Percentiles rank a stretch among this genome's conserved stretches.
These are phyloP conservation scores for Sycobia sp. DNA, from an alignment of 1,140 invertebrate genomes.

Conservation along the genomic window DNA sequence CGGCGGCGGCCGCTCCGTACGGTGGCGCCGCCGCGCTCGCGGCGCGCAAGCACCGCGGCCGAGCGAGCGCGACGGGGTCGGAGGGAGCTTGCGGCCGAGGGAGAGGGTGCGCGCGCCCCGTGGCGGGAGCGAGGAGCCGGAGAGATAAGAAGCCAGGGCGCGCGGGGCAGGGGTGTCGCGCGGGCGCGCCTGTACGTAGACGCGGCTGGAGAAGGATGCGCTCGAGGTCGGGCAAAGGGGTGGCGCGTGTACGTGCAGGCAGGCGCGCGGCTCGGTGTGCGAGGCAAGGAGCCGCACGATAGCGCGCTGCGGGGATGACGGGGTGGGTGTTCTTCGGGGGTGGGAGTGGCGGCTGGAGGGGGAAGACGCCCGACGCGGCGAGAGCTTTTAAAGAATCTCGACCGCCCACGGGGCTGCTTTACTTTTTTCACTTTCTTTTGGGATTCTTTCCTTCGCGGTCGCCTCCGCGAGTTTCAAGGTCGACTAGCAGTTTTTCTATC, in stretches of 20 bases:
- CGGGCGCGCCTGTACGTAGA: slow-evolving; percentile 21
- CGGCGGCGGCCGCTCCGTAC: slow-evolving; percentile 47
- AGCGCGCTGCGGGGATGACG: too few relatives aligned
- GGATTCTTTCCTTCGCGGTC: too few relatives aligned
- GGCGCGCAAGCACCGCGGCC: slow-evolving; percentile 36
- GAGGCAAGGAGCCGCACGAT: too few relatives aligned
- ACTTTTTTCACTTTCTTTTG: too few relatives aligned
- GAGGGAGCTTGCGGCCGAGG: slow-evolving; percentile 2
- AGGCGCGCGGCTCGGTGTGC: too few relatives aligned
- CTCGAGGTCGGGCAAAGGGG: too few relatives aligned
- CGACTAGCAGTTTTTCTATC: not conserved
- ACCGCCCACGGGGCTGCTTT: too few relatives aligned
- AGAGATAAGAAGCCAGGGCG: slow-evolving; percentile 15
- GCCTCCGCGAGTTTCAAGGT: not conserved
- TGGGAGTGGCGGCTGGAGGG: too few relatives aligned
- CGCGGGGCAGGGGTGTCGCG: not conserved
- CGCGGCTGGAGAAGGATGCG: not conserved
- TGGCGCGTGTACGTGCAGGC: too few relatives aligned
- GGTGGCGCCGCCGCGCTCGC: slow-evolving; percentile 55
- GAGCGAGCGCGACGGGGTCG: slow-evolving; percentile 39
- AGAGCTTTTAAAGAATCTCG: too few relatives aligned
- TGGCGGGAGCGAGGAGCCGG: not conserved
- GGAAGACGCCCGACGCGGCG: too few relatives aligned
- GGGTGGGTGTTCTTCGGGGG: too few relatives aligned
- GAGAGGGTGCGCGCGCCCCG: not conserved